Conservation (phyloP, 35 echinoderm and acorn worm genomes). For the Ophioderma brevispina region DNA sequence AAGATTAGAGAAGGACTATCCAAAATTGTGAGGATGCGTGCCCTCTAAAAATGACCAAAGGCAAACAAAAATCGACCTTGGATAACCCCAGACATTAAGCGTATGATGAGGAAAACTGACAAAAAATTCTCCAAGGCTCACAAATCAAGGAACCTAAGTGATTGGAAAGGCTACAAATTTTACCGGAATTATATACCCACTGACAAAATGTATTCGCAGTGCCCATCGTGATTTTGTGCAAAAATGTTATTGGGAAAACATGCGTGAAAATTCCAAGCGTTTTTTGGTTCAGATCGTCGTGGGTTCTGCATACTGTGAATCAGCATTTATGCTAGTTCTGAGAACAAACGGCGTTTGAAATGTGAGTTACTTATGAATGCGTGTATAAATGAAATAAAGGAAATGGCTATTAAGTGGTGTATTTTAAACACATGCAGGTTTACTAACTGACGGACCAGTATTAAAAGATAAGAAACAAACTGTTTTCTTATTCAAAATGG, state of each 20-base stretch:
- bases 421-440: no score
- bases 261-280: neutral
- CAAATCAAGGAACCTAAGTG: neutral
- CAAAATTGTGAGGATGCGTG: neutral
- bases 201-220: neutral
- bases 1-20: neutral
- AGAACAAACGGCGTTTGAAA: no score
- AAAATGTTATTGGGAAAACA: neutral
- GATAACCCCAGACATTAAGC: constrained; percentile 31
- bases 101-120: constrained; percentile 55
- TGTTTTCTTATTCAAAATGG: no score
- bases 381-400: no score
- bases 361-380: no score
- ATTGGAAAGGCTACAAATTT: neutral
- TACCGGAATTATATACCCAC: neutral
- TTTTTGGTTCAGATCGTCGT: no score
- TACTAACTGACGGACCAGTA: no score
- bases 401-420: no score
- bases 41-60: constrained; percentile 44
- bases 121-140: constrained; percentile 16
- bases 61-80: constrained; percentile 50
- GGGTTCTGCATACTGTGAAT: no score
- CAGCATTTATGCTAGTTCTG: no score
- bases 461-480: no score
- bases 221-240: constrained; percentile 14